Base-by-base conservation (phyloP, 2,888 invertebrate genomes). In the Physocephala rufipes region DNA sequence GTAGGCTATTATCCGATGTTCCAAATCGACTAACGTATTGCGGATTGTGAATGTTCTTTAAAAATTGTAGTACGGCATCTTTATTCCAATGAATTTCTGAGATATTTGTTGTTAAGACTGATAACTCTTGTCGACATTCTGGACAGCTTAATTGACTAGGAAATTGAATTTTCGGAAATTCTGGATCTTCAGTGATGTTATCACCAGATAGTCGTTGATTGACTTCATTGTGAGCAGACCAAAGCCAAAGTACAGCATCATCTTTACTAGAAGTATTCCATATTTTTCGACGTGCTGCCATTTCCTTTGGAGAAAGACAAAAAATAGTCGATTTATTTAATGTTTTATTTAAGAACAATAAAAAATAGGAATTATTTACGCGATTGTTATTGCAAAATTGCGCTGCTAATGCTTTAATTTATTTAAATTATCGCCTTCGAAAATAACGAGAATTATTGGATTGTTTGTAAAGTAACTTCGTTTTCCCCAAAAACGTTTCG, bases 171-270 rank as follows among this genome's bases (percentile, higher is more conserved):
- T 99, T 99, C 0, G 94, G 96, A 85, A 92, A 91, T 68, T 89
- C 85, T 0, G 97, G 96, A 87, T 99, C 99, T 86, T 98, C 97
- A 1, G 96, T 94, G 3, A 87, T 76, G 84, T 97, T 96, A 84
- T 97, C 96, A 0, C 95, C 94, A 26, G 93, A 89, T 30, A 99
- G 87, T 76, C 98, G 90, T 75, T 91, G 87, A 85, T 99, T 99
- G 0, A 96, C 98, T 85, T 92, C 91, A 84, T 99, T 99, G 83
- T 99, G 98, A 0, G 95, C 93, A 79, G 89, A 89, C 98, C 98
- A 99, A 28, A 99, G 87, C 97, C 97, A 99, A 53, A 97, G 85
- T 0, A 97, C 90, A 19, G 92, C 91, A 73, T 95, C 93, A 71
- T 93, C 90, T 77, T 90, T 90, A 67, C 89, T 90, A 19, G 88